Base-by-base conservation (phyloP, 2,797 vertebrate species). In the Xenentodon cancila region DNA sequence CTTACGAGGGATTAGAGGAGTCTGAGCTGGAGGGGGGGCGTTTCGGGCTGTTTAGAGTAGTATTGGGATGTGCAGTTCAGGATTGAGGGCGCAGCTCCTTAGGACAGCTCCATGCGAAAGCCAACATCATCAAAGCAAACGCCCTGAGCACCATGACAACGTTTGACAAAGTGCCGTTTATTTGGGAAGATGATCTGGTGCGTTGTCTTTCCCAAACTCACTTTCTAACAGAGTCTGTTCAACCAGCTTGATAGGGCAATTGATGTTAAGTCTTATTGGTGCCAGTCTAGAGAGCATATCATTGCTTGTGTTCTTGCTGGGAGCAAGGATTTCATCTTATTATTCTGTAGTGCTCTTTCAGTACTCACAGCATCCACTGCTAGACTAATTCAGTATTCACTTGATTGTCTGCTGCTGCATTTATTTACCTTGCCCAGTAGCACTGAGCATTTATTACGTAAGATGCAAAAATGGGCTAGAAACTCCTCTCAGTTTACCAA, bases 1-100 rank as follows among this genome's bases (percentile, higher is more conserved):
- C 93, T 94, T 94, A 88, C 77, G 49, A 89, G 91, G 95, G 88
- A 95, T 96, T 95, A 95, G 81, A 73, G 34, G 74, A 89, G 92
- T 93, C 94, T 94, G 92, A 95, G 91, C 93, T 90, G 71, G 1
- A 64, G 78, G 79, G 79, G 73, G 75, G 88, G 81, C 84, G 91
- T 92, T 91, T 82, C 65, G 67, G 84, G 82, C 68, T 92, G 94
- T 93, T 95, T 94, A 94, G 73, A 69, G 87, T 80, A 77, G 65
- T 74, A 64, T 81, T 74, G 81, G 80, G 66, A 64, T 53, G 65
- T 80, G 75, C 9, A 4, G 58, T 67, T 48, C 13, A 45, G 77
- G 90, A 91, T 89, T 89, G 82, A 85, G 86, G 89, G 84, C 83
- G 81, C 61, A 53, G 77, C 73, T 83, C 67, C 69, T 81, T 68